Conservation (phyloP, 2,888 invertebrate genomes). For the Pedicia rivosa region DNA sequence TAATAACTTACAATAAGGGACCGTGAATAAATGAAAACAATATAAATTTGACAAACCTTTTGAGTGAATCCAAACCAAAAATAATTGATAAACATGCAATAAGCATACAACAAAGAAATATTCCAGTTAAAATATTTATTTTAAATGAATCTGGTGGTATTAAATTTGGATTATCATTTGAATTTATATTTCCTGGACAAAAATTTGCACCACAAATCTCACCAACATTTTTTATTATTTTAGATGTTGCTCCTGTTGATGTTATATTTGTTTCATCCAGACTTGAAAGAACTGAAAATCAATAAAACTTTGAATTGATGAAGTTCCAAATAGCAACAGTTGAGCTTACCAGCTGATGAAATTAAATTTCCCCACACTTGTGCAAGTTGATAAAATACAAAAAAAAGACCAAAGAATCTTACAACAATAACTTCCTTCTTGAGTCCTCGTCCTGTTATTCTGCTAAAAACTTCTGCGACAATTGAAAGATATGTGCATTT, state of each 20-base stretch:
- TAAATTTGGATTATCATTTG: constrained; percentile 44
- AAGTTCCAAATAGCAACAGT: too few species aligned
- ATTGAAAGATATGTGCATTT: constrained; percentile 89
- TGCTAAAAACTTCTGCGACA: constrained; percentile 62
- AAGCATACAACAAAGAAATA: constrained; percentile 67
- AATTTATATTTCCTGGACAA: constrained; percentile 40
- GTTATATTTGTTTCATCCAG: not conserved
- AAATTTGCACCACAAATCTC: constrained; percentile 60
- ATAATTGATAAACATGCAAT: constrained; percentile 57
- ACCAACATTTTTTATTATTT: constrained; percentile 32
- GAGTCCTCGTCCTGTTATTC: constrained; percentile 42
- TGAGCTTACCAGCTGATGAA: constrained; percentile 53
- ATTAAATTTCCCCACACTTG: constrained; percentile 90
- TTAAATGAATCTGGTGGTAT: constrained; percentile 53
- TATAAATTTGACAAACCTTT: constrained; percentile 37
- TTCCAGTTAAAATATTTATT: constrained; percentile 62
- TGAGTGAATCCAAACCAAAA: constrained; percentile 64
- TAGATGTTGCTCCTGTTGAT: constrained; percentile 1
- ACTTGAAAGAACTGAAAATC: constrained; percentile 19
- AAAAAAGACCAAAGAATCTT: constrained; percentile 87
- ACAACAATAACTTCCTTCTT: constrained; percentile 65
- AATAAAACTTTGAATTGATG: too few species aligned
- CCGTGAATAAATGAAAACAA: not conserved
- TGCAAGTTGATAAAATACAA: constrained; percentile 93
- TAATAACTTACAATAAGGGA: not conserved